Evolutionary conservation across 1,140 invertebrate genomes (phyloP).

Genomic region (Bombus affinis): DNA sequence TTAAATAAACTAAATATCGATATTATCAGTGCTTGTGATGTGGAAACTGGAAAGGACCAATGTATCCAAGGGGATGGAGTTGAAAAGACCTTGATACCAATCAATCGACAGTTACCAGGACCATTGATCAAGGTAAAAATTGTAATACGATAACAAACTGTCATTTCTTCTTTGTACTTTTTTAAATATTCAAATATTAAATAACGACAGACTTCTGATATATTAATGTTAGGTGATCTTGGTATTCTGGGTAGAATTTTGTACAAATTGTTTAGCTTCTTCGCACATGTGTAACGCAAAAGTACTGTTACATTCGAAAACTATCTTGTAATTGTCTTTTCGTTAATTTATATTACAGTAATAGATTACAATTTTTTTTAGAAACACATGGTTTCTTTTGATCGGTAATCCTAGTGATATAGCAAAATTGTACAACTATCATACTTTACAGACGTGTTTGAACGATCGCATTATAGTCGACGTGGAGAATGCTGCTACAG

Average conservation of each 20-base stretch:
- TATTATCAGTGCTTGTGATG: constrained; percentile 38
- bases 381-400: too few relatives aligned
- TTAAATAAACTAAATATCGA: too few relatives aligned
- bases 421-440: background rate
- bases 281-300: too few relatives aligned
- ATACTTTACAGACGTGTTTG: constrained; percentile 88
- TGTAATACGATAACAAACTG: background rate
- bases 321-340: too few relatives aligned
- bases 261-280: too few relatives aligned
- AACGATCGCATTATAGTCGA: constrained; percentile 93
- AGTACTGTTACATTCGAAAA: too few relatives aligned
- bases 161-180: background rate
- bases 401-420: too few relatives aligned
- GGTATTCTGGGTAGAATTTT: too few relatives aligned
- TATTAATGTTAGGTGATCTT: too few relatives aligned
- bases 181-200: background rate
- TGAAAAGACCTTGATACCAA: constrained; percentile 14
- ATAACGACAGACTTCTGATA: too few relatives aligned
- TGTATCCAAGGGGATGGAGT: background rate
- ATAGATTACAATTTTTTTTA: too few relatives aligned
- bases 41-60: background rate
- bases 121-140: constrained; percentile 1
- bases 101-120: constrained; percentile 35
- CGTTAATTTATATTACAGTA: too few relatives aligned
- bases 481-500: constrained; percentile 91